phyloP scores from a whole-genome alignment of 2,797 vertebrate genomes.

The Melanotaenia boesemani region DNA sequence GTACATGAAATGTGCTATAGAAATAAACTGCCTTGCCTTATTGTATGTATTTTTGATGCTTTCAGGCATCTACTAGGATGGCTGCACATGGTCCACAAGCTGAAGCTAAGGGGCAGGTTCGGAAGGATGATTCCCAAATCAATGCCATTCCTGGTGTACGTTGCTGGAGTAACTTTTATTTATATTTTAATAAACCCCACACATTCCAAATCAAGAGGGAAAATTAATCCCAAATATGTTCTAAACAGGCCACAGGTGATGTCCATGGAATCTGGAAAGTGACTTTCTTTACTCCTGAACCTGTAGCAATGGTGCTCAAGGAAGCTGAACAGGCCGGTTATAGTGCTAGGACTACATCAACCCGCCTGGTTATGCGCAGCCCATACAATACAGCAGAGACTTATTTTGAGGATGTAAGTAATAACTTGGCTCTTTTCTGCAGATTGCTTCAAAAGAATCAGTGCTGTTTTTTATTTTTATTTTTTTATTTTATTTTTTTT shows the following conservation, averaged over 20 bases:
- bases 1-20: too few species aligned
- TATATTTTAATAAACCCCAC: too few species aligned
- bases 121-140: neutral
- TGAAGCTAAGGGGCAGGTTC: constrained; percentile 3
- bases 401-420: constrained; percentile 75
- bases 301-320: constrained; percentile 74
- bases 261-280: constrained; percentile 82
- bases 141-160: constrained; percentile 52
- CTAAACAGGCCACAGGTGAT: constrained; percentile 46
- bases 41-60: neutral
- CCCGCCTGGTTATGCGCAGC: constrained; percentile 83
- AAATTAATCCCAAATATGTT: too few species aligned
- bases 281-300: constrained; percentile 83
- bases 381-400: constrained; percentile 80
- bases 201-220: too few species aligned
- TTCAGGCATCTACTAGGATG: constrained; percentile 71
- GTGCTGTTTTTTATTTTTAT: too few species aligned
- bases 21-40: too few species aligned
- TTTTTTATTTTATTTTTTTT: too few species aligned
- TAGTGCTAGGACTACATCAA: constrained; percentile 72
- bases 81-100: constrained; percentile 17
- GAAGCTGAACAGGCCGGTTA: constrained; percentile 85
- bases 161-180: neutral
- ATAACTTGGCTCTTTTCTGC: too few species aligned
- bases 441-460: too few species aligned